Evolutionary conservation across 2,113 vertebrate genomes (phyloP).

Genomic region (Colinus virginianus): DNA sequence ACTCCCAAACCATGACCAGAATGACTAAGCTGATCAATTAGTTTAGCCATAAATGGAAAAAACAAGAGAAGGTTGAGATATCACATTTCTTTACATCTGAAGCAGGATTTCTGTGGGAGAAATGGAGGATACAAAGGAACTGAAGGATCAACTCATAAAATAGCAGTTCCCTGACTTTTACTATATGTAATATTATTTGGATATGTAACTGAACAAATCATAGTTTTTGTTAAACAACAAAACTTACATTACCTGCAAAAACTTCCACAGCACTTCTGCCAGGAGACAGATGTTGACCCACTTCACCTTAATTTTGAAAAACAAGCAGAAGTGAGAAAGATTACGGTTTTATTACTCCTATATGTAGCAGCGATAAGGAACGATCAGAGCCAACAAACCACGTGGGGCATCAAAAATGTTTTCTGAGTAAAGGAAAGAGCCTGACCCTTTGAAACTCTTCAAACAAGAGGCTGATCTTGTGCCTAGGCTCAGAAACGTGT

Average conservation of each 20-base stretch:
- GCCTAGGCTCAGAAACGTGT: not conserved
- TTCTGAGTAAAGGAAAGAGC: not conserved
- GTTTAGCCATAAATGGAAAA: not conserved
- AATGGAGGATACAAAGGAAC: not conserved
- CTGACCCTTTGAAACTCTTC: not conserved
- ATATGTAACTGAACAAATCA: not conserved
- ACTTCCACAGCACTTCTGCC: not conserved
- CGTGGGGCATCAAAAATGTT: not conserved
- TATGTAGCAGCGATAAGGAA: fast-evolving
- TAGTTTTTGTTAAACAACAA: not conserved
- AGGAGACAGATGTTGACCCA: not conserved
- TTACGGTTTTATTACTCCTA: not conserved
- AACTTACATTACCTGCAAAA: not conserved
- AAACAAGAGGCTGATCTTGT: not conserved
- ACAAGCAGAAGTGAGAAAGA: not conserved
- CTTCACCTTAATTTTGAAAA: not conserved
- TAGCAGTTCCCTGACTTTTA: not conserved
- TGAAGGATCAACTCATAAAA: not conserved
- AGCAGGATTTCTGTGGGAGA: not conserved
- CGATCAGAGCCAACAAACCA: not conserved
- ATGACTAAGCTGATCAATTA: not conserved
- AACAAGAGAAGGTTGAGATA: not conserved
- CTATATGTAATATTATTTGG: not conserved
- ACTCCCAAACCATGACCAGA: not conserved
- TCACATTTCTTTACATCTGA: not conserved